Conservation (phyloP, 2,888 invertebrate species). For the Lithophane ornitopus region DNA sequence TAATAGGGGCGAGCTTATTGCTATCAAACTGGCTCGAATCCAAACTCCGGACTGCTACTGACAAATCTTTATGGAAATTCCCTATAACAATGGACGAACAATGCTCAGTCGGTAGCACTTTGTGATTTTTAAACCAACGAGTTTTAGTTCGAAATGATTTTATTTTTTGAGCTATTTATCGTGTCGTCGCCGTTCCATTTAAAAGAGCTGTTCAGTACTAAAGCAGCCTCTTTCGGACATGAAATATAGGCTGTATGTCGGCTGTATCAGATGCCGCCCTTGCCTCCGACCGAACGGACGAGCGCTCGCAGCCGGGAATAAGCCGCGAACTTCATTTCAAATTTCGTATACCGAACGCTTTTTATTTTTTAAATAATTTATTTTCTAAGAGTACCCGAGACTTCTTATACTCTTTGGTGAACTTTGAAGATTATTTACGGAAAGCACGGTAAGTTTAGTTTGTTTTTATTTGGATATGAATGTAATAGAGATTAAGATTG, state of each 20-base stretch:
- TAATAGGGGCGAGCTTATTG: neutral
- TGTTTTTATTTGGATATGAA: neutral
- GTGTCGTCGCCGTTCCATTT: constrained; percentile 66
- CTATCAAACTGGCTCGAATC: neutral
- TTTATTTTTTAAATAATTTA: constrained; percentile 47
- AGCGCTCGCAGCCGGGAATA: constrained; percentile 62
- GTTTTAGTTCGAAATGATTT: no score
- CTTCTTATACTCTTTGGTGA: constrained; percentile 49
- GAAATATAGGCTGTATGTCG: constrained; percentile 72
- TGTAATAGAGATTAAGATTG: neutral
- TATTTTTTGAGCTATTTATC: neutral
- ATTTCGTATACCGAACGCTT: constrained; percentile 63
- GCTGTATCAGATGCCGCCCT: constrained; percentile 80
- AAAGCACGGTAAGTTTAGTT: constrained; percentile 71
- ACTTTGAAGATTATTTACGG: constrained; percentile 48
- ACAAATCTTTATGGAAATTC: neutral
- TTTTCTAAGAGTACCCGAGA: constrained; percentile 18
- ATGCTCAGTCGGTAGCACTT: neutral
- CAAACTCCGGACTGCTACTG: no score
- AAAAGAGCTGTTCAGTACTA: constrained; percentile 68
- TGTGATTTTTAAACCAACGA: neutral
- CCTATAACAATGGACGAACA: neutral
- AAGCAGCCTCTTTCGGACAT: constrained; percentile 72
- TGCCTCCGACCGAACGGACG: constrained; percentile 74
- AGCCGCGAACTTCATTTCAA: constrained; percentile 69